phyloP scores from a whole-genome alignment of 2,888 invertebrate species.

The Trachelus iudaicus region DNA sequence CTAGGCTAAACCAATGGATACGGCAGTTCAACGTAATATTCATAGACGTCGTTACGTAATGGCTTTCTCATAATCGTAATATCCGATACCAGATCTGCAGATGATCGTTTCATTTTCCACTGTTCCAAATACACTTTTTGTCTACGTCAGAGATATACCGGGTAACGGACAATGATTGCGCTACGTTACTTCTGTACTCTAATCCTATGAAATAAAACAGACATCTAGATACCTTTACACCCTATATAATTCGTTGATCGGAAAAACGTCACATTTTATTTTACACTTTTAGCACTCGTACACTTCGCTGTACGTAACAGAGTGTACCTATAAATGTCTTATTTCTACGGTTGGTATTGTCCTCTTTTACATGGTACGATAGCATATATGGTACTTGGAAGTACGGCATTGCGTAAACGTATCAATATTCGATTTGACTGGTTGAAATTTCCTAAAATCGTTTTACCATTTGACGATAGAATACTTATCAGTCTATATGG shows the following conservation, averaged over 20 bases:
- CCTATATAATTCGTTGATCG: background rate
- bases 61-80: background rate
- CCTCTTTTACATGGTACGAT: background rate
- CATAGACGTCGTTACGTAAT: background rate
- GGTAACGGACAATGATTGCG: background rate
- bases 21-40: background rate
- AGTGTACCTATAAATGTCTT: background rate
- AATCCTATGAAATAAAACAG: background rate
- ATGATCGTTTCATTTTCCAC: background rate
- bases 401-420: background rate
- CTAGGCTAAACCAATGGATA: background rate
- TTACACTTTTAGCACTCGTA: background rate
- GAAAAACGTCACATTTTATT: background rate
- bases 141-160: background rate
- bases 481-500: background rate
- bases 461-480: background rate
- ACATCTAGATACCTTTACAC: background rate
- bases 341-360: background rate
- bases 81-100: background rate
- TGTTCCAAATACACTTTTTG: background rate
- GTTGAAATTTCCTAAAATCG: background rate
- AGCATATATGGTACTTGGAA: background rate
- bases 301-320: background rate
- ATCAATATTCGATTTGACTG: background rate
- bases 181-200: background rate